Evolutionary conservation across 2,888 invertebrate species (phyloP).

Genomic region (Lepetodrilus schrolli): DNA sequence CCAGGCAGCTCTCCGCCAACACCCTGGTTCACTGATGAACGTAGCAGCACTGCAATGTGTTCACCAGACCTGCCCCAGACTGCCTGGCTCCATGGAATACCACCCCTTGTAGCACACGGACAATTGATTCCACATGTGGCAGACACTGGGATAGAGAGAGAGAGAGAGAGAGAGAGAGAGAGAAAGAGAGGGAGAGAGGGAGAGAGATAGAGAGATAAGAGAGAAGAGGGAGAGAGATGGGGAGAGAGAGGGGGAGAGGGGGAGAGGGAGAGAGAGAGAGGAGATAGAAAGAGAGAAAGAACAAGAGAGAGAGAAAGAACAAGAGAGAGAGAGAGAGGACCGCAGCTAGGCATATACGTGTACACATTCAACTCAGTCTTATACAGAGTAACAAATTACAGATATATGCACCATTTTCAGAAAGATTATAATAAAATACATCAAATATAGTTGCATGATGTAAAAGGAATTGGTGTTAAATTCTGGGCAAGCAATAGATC

Average conservation of each 20-base stretch:
- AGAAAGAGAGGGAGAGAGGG: background rate
- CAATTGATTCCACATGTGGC: constrained; percentile 16
- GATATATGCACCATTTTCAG: no score
- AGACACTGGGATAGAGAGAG: background rate
- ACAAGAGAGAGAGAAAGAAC: no score
- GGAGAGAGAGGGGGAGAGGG: background rate
- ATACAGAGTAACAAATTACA: no score
- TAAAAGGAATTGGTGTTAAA: no score
- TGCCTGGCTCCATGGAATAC: background rate
- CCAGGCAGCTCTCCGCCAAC: background rate
- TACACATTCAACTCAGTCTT: no score
- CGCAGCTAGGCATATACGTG: no score
- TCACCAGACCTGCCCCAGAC: constrained; percentile 11
- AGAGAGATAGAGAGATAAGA: background rate
- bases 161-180: constrained; percentile 5
- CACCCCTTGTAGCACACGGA: background rate
- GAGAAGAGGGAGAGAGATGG: background rate
- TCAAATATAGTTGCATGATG: no score
- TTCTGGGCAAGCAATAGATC: no score
- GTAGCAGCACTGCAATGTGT: constrained; percentile 19
- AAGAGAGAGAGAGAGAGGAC: no score
- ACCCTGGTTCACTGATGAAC: background rate
- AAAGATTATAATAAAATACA: no score
- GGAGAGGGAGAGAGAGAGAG: background rate
- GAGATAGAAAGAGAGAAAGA: background rate